Conservation (phyloP, 2,888 invertebrate genomes). For the Actias luna region DNA sequence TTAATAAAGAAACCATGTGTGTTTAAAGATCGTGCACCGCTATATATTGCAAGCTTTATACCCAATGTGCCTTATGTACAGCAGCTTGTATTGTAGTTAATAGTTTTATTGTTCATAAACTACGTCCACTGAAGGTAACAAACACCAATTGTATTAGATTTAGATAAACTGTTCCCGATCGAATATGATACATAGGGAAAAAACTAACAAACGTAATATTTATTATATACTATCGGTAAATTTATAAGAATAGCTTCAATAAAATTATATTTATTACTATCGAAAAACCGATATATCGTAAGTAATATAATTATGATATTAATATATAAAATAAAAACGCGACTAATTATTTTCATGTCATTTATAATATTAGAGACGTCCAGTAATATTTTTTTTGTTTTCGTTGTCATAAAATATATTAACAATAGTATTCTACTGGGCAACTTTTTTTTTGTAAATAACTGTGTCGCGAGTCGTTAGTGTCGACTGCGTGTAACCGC, state of each 20-base stretch:
- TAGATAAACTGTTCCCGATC: conserved; percentile 22
- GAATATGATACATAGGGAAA: not conserved
- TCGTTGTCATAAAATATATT: not conserved
- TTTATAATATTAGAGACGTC: not conserved
- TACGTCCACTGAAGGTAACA: conserved; percentile 78
- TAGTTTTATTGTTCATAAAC: conserved; percentile 26
- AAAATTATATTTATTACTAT: not conserved
- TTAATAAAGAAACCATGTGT: not conserved
- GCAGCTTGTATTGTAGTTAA: conserved; percentile 17
- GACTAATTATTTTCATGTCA: conserved; percentile 2
- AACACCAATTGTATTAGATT: conserved; percentile 72
- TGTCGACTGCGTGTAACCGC: no score
- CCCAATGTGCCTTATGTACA: conserved; percentile 15
- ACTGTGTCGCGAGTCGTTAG: no score
- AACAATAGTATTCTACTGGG: not conserved
- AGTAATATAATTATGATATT: not conserved
- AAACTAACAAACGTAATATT: not conserved
- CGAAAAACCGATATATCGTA: not conserved
- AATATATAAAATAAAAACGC: conserved; percentile 23
- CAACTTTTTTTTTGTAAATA: no score
- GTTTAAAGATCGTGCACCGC: conserved; percentile 6
- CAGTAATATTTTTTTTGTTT: not conserved
- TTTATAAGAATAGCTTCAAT: not conserved
- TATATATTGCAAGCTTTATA: not conserved
- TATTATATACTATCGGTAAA: not conserved